Conservation (phyloP, 2,113 vertebrate species). For the Phoxinus phoxinus region DNA sequence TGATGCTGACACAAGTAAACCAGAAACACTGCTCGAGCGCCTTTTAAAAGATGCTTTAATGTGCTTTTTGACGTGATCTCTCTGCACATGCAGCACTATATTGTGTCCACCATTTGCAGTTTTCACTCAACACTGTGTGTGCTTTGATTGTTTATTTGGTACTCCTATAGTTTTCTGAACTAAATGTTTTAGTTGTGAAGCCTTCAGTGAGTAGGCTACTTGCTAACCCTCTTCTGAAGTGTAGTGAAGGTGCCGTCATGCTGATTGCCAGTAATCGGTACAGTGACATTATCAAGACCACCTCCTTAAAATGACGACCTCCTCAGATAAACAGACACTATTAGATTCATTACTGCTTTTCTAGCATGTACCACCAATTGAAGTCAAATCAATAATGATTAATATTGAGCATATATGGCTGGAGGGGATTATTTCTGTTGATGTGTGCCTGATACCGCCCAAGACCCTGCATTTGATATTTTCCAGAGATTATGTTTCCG, state of each 20-base stretch:
- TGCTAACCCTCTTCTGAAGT: not conserved
- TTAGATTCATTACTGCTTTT: not conserved
- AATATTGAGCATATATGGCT: constrained; percentile 13
- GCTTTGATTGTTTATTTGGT: not conserved
- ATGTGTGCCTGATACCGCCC: not conserved
- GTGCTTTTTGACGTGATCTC: constrained; percentile 6
- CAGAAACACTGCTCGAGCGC: constrained; percentile 1
- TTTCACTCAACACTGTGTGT: not conserved
- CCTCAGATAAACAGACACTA: not conserved
- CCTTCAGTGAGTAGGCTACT: not conserved
- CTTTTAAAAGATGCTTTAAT: constrained; percentile 24
- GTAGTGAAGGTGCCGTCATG: not conserved
- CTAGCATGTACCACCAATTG: not conserved
- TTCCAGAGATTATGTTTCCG: constrained; percentile 23
- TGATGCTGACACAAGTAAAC: constrained; percentile 8
- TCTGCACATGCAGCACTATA: constrained; percentile 24
- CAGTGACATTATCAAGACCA: not conserved
- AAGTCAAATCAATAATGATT: constrained; percentile 4
- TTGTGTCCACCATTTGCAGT: not conserved
- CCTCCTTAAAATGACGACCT: not conserved
- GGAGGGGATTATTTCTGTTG: not conserved
- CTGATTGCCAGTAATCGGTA: not conserved
- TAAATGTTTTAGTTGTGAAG: not conserved
- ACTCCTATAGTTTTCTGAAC: not conserved
- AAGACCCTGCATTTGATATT: constrained; percentile 16